phyloP scores from a whole-genome alignment of 92 coral and sea anemone genomes.

The Blastomussa wellsi region DNA sequence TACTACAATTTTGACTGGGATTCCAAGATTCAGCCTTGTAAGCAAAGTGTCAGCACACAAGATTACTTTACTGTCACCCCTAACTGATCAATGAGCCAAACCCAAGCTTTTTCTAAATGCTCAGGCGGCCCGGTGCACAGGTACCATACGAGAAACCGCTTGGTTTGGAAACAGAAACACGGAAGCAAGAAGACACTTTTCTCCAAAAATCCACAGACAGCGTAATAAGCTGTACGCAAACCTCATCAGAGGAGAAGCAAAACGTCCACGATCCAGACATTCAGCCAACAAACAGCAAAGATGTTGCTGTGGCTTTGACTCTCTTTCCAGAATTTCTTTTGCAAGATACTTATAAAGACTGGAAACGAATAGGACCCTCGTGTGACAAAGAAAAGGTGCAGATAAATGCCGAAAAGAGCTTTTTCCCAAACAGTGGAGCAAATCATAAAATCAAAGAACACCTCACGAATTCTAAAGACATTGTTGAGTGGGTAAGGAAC shows the following conservation, averaged over 20 bases:
- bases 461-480: neutral
- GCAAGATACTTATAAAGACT: neutral
- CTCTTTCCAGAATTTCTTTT: constrained; percentile 38
- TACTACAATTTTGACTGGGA: neutral
- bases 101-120: neutral
- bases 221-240: neutral
- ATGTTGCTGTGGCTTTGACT: constrained; percentile 1
- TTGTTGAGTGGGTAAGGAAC: constrained; percentile 18
- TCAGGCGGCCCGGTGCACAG: neutral
- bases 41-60: neutral
- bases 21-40: neutral
- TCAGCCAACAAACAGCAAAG: neutral
- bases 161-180: neutral
- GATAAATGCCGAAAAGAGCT: neutral
- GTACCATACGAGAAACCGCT: neutral
- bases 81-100: constrained; percentile 18
- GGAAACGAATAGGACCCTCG: neutral
- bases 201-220: neutral
- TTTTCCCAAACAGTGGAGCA: neutral
- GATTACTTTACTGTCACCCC: neutral
- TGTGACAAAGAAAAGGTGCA: neutral
- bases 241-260: neutral
- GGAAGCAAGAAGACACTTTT: neutral
- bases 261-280: neutral
- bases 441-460: neutral